A percentile compares a stretch with the other conserved stretches of the same genome.
These are phyloP conservation scores for Syngnathoides biaculeatus DNA, from an alignment of 2,113 vertebrate species.

Conservation along the genomic window DNA sequence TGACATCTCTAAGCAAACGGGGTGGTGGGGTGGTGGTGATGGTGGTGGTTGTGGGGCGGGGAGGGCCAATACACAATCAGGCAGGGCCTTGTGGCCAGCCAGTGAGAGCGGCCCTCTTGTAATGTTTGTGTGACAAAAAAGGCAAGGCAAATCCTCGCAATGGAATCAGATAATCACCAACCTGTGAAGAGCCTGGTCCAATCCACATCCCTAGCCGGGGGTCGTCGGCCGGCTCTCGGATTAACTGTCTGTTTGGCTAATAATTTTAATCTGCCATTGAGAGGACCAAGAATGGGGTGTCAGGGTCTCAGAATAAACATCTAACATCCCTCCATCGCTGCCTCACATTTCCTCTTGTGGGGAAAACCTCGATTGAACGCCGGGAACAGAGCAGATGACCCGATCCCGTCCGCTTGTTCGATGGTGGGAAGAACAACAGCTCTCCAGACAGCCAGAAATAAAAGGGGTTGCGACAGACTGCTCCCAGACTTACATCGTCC, in stretches of 20 bases:
- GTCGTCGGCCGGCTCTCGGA: conserved; percentile 60
- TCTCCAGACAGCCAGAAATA: conserved; percentile 29
- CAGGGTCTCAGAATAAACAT: conserved; percentile 74
- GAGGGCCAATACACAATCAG: conserved; percentile 77
- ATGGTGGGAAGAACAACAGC: conserved; percentile 19
- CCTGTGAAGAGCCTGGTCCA: conserved; percentile 85
- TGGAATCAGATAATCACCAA: conserved; percentile 85
- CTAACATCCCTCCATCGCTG: conserved; percentile 25
- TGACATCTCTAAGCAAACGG: conserved; percentile 78
- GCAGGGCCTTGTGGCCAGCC: conserved; percentile 65
- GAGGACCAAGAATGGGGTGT: conserved; percentile 57
- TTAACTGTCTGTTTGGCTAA: conserved; percentile 82
- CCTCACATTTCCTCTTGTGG: conserved; percentile 11
- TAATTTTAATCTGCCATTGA: conserved; percentile 80
- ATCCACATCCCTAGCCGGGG: conserved; percentile 79
- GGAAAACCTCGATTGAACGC: background rate
- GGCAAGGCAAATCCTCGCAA: conserved; percentile 82
- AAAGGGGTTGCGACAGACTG: conserved; percentile 51
- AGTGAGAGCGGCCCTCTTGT: conserved; percentile 73
- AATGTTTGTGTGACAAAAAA: conserved; percentile 87
- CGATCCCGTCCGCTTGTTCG: background rate
- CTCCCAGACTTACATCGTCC: conserved; percentile 70
- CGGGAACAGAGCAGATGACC: background rate
- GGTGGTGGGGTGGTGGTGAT: no score
- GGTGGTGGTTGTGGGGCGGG: no score